Evolutionary conservation across 2,888 invertebrate genomes (phyloP).

Genomic region (Adelphocoris suturalis): DNA sequence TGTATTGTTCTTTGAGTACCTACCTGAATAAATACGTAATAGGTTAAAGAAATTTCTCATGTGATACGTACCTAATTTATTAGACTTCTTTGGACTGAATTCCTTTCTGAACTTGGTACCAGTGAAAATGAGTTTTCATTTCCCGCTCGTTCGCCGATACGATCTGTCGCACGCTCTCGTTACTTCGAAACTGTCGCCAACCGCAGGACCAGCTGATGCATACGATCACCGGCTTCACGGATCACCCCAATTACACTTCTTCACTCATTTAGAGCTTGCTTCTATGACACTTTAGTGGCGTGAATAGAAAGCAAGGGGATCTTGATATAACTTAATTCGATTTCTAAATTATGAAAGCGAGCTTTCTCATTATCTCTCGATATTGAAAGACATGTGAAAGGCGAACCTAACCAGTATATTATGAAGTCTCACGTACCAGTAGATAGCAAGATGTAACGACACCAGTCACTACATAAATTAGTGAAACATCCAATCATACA

Average conservation of each 20-base stretch:
- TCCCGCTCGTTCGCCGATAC: not conserved
- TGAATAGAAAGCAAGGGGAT: not conserved
- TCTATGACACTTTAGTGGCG: not conserved
- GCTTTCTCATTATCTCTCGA: too few relatives aligned
- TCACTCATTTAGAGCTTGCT: not conserved
- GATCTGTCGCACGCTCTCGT: constrained; percentile 30
- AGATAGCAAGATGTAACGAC: too few relatives aligned
- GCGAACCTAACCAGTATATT: too few relatives aligned
- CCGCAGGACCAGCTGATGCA: constrained; percentile 5
- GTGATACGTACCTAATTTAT: not conserved
- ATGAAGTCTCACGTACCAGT: too few relatives aligned
- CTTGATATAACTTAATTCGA: not conserved
- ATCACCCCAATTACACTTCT: not conserved
- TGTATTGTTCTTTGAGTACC: too few relatives aligned
- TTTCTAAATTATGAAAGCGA: too few relatives aligned
- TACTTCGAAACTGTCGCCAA: constrained; percentile 28
- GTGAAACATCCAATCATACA: too few relatives aligned
- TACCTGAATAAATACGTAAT: too few relatives aligned
- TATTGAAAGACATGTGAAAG: too few relatives aligned
- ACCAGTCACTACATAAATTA: too few relatives aligned
- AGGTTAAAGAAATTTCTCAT: too few relatives aligned
- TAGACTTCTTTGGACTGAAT: not conserved
- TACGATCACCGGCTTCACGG: not conserved
- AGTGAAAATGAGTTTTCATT: not conserved
- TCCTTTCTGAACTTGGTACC: not conserved